Evolutionary conservation across 1,140 invertebrate species (phyloP).

Genomic region (Philopotamus ludificatus): DNA sequence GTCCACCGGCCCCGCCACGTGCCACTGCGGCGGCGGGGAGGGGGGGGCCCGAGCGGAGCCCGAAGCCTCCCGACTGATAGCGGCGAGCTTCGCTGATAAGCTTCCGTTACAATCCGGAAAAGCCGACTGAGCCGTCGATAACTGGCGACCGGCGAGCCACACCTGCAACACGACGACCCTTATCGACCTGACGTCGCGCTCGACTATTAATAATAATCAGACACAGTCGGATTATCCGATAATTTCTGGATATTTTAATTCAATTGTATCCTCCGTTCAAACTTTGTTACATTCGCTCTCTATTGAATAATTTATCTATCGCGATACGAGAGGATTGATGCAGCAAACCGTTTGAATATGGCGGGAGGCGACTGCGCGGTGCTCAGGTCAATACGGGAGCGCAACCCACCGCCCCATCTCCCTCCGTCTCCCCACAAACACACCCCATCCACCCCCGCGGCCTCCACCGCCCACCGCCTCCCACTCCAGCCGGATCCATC

Average conservation of each 20-base stretch:
- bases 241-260: not conserved
- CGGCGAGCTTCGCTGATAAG: not conserved
- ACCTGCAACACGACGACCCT: not conserved
- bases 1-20: conserved; percentile 1
- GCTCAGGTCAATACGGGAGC: conserved; percentile 15
- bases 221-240: not conserved
- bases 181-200: conserved; percentile 17
- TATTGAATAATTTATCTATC: too few species aligned
- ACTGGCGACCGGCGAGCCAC: conserved; percentile 8
- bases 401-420: not conserved
- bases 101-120: conserved; percentile 1
- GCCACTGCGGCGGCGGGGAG: not conserved
- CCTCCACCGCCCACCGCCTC: conserved; percentile 2
- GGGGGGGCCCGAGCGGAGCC: not conserved
- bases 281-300: too few species aligned
- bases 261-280: not conserved
- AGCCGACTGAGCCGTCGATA: conserved; percentile 11
- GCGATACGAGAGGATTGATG: not conserved
- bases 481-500: not conserved
- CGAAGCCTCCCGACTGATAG: not conserved
- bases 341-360: conserved; percentile 13
- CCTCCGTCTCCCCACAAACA: too few species aligned
- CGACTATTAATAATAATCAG: too few species aligned
- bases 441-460: not conserved
- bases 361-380: conserved; percentile 18